phyloP scores from a whole-genome alignment of 2,797 vertebrate species.

The Oreortyx pictus region DNA sequence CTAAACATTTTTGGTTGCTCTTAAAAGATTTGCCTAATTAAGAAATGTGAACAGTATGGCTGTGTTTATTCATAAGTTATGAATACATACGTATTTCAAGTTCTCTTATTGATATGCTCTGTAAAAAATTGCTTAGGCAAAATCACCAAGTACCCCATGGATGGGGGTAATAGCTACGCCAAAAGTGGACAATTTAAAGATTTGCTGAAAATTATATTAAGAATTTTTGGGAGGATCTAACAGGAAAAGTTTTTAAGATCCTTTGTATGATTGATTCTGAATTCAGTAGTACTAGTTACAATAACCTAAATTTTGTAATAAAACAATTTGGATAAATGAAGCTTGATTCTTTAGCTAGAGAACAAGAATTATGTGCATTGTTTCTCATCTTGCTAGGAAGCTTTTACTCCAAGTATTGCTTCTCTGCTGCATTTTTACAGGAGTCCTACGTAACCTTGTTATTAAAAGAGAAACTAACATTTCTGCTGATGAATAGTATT shows the following conservation, averaged over 20 bases:
- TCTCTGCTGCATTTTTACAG: not conserved
- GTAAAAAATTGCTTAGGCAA: not conserved
- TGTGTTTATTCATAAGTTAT: constrained; percentile 41
- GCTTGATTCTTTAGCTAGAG: not conserved
- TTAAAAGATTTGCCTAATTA: constrained; percentile 24
- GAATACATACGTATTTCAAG: not conserved
- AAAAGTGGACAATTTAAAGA: not conserved
- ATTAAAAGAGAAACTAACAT: not conserved
- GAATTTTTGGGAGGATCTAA: not conserved
- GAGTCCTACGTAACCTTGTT: not conserved
- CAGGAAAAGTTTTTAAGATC: not conserved
- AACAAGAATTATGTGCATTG: not conserved
- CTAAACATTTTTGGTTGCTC: constrained; percentile 16
- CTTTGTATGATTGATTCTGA: not conserved
- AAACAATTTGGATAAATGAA: not conserved
- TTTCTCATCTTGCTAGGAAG: not conserved
- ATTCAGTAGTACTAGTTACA: not conserved
- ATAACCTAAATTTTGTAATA: not conserved
- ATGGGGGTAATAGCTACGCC: not conserved
- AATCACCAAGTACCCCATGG: not conserved
- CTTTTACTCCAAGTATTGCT: not conserved
- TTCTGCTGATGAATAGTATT: not conserved
- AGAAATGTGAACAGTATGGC: not conserved
- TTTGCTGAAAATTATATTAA: not conserved
- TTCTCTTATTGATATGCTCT: not conserved